These are phyloP conservation scores for Melanotaenia parkinsoni DNA, from an alignment of 2,797 vertebrate species.

Conservation along the genomic window DNA sequence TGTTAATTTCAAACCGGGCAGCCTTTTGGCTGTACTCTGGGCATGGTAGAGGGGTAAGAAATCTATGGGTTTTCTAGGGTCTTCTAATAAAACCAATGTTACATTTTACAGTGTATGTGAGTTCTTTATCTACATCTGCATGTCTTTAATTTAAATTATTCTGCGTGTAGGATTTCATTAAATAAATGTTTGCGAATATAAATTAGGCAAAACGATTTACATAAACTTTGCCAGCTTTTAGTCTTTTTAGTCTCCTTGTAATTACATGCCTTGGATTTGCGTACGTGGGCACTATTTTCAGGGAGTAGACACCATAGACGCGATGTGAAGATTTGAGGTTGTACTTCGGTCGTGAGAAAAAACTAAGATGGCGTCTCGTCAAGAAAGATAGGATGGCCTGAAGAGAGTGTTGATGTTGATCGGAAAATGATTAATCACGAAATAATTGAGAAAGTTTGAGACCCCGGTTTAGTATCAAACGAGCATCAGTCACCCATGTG, in stretches of 20 bases:
- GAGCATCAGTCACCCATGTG: slow-evolving; percentile 23
- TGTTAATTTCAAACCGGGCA: too few species aligned
- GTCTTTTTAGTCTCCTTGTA: background rate
- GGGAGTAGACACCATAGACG: slow-evolving; percentile 65
- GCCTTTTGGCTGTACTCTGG: too few species aligned
- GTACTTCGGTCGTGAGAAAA: slow-evolving; percentile 85
- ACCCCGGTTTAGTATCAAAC: slow-evolving; percentile 36
- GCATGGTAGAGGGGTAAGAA: too few species aligned
- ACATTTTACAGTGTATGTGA: too few species aligned
- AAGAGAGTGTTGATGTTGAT: slow-evolving; percentile 72
- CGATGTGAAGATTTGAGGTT: slow-evolving; percentile 68
- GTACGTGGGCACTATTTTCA: slow-evolving; percentile 73
- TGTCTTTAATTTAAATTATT: too few species aligned
- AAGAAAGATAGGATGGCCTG: slow-evolving; percentile 83
- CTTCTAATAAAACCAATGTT: too few species aligned
- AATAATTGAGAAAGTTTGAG: slow-evolving; percentile 51
- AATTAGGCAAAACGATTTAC: background rate
- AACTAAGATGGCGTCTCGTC: slow-evolving; percentile 88
- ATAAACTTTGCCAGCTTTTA: slow-evolving; percentile 6
- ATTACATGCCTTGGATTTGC: slow-evolving; percentile 18
- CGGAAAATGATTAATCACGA: slow-evolving; percentile 72
- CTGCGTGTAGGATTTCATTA: too few species aligned
- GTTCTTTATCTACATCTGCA: too few species aligned
- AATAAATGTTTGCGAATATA: background rate
- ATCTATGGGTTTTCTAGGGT: too few species aligned